Base-by-base conservation (phyloP, 2,797 vertebrate species). In the Lemur catta region DNA sequence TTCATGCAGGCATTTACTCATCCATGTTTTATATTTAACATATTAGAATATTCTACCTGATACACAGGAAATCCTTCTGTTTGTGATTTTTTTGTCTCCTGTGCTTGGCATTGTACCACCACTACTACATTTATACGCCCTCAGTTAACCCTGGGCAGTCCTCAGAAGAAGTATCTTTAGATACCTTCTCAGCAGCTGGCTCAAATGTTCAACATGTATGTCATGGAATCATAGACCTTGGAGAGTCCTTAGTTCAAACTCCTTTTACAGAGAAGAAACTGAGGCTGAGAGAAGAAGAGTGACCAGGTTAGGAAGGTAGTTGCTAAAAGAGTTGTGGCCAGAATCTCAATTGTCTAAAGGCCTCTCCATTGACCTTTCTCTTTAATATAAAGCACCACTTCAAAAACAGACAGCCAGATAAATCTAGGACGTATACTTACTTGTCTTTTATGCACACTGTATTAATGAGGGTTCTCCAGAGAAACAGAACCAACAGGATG, bases 341-440 rank as follows among this genome's bases (percentile, higher is more conserved):
- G 71, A 91, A 78, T 33, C 79, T 91, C 74, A 14, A 12, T 69
- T 43, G 80, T 22, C 91, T 80, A 41, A 67, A 50, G 57, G 50
- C 6, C 10, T 74, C 26, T 41, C 50, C 43, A 79, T 2, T 26
- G 46, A 69, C n/a, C 82, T 80, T 81, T 61, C 20, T 55, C 50
- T 89, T 74, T 94, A 67, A 69, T 69, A 61, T 71, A 82, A 94
- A 89, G 91, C 63, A 48, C 74, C 43, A 82, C 92, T 85, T 91
- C 59, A 38, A 76, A 69, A 72, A 61, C 14, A 74, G 82, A 18
- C 22, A 30, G 69, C 43, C 22, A 79, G 50, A 84, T 35, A 79
- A 87, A 92, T 46, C 89, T 28, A 30, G 50, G 67, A 18, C 74
- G 79, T 30, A 46, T 2, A 71, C 24, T 69, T 55, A 15, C 24